Base-by-base conservation (phyloP, 2,113 vertebrate species). In the Pleuronectes platessa region DNA sequence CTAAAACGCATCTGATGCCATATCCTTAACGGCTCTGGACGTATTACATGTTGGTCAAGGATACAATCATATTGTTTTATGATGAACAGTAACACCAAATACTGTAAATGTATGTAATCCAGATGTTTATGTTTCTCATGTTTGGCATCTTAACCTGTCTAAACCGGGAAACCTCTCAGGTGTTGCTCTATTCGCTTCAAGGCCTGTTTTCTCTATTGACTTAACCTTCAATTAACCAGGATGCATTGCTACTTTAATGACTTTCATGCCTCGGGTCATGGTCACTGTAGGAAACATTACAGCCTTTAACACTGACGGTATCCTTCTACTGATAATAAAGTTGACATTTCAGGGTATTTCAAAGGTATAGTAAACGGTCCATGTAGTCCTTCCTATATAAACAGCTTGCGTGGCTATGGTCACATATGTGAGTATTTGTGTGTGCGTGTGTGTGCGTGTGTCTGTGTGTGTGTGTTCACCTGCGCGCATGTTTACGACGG, bases 161-260 rank as follows among this genome's bases (percentile, higher is more conserved):
- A 26, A 37, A 45, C 7, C 5, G 74, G 61, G 54, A 31, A 42
- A 24, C 45, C 12, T 61, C 55, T 76, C 31, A 65, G 35, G 64
- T 78, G 65, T 76, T 68, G 74, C 62, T 61, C 73, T 72, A 11
- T 55, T 66, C 3, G 70, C 79, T 79, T 79, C 76, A 78, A 86
- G 78, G 79, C 63, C 68, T 76, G 71, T 83, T 76, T 74, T 27
- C 72, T 77, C 51, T 86, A 87, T 90, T 72, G 85, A 91, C 83
- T 83, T 86, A 90, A 90, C 84, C 85, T 89, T 91, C 83, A 87
- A 88, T 90, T 89, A 90, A 83, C 63, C 83, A 70, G 69, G 68
- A 84, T 47, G 74, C 76, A 51, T 27, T 24, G 77, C 66, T 65
- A 70, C 71, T 86, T 85, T 82, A 88, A 90, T 86, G 86, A 72